These are phyloP conservation scores for Mamestra brassicae DNA, from an alignment of 2,888 invertebrate species.

Conservation along the genomic window DNA sequence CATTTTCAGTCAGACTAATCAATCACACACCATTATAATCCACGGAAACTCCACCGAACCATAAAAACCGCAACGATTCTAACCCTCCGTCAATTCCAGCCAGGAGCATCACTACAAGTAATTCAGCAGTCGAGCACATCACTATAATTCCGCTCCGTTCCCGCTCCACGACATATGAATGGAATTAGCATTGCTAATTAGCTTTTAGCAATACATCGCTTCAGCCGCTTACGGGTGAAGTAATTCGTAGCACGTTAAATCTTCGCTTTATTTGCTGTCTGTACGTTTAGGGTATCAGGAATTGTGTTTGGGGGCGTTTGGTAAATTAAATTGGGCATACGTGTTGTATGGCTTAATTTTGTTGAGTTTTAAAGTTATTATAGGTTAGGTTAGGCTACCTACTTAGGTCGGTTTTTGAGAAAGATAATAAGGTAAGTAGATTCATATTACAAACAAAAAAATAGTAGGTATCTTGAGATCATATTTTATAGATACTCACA, in stretches of 20 bases:
- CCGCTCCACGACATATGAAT: conserved; percentile 69
- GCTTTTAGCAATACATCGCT: conserved; percentile 68
- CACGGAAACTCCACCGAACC: neutral
- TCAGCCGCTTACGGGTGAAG: conserved; percentile 58
- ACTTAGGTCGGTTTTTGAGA: neutral
- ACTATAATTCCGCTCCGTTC: conserved; percentile 50
- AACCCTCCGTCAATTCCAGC: conserved; percentile 20
- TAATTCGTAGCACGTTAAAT: conserved; percentile 55
- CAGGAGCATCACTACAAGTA: conserved; percentile 46
- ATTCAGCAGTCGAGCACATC: conserved; percentile 48
- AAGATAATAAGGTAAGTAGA: neutral
- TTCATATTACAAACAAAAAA: too few species aligned
- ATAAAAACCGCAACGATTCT: conserved; percentile 11
- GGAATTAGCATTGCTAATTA: conserved; percentile 76
- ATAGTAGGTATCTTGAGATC: neutral
- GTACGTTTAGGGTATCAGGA: conserved; percentile 41
- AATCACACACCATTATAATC: neutral
- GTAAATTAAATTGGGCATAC: conserved; percentile 26
- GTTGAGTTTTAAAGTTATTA: conserved; percentile 3
- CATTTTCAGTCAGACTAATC: neutral
- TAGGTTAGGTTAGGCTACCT: neutral
- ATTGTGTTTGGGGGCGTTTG: conserved; percentile 13
- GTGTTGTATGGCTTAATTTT: neutral
- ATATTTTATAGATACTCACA: neutral
- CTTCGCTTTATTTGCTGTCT: conserved; percentile 53